phyloP scores from a whole-genome alignment of 2,113 vertebrate genomes.

The Cephalopholis sonnerati region DNA sequence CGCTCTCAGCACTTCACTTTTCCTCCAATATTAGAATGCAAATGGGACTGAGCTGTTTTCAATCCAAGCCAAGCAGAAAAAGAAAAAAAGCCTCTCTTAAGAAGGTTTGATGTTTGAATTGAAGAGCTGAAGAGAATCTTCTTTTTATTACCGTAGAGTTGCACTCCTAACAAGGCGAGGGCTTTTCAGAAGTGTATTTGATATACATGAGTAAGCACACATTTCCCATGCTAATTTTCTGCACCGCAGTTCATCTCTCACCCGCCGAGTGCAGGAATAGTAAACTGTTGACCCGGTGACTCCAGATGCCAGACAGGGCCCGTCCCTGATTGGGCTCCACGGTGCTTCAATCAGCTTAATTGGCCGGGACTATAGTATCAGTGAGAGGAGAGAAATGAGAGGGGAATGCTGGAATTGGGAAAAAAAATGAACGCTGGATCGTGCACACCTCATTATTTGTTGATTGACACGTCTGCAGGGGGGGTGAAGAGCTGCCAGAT shows the following conservation, averaged over 20 bases:
- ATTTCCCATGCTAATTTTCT: constrained; percentile 65
- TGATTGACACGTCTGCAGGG: constrained; percentile 61
- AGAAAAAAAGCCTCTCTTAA: not conserved
- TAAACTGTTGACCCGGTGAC: constrained; percentile 65
- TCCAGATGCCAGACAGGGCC: constrained; percentile 61
- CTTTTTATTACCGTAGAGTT: constrained; percentile 19
- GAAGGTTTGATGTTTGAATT: constrained; percentile 52
- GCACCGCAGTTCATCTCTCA: constrained; percentile 37
- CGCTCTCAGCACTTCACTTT: constrained; percentile 25
- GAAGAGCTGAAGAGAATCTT: constrained; percentile 46
- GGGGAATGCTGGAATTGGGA: constrained; percentile 30
- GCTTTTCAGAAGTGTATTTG: constrained; percentile 59
- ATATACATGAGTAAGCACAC: constrained; percentile 75
- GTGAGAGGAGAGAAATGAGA: constrained; percentile 49
- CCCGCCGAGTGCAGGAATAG: constrained; percentile 49
- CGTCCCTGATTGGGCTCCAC: constrained; percentile 68
- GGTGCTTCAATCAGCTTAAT: constrained; percentile 71
- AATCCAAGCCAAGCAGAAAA: constrained; percentile 1
- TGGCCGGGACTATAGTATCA: constrained; percentile 57
- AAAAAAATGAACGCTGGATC: constrained; percentile 15
- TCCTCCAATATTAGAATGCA: constrained; percentile 52
- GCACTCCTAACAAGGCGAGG: constrained; percentile 34
- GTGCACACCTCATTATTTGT: constrained; percentile 48
- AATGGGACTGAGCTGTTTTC: constrained; percentile 34
- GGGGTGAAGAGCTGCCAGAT: not conserved